These are phyloP conservation scores for Chironomus tepperi DNA, from an alignment of 1,140 invertebrate genomes.

Conservation along the genomic window DNA sequence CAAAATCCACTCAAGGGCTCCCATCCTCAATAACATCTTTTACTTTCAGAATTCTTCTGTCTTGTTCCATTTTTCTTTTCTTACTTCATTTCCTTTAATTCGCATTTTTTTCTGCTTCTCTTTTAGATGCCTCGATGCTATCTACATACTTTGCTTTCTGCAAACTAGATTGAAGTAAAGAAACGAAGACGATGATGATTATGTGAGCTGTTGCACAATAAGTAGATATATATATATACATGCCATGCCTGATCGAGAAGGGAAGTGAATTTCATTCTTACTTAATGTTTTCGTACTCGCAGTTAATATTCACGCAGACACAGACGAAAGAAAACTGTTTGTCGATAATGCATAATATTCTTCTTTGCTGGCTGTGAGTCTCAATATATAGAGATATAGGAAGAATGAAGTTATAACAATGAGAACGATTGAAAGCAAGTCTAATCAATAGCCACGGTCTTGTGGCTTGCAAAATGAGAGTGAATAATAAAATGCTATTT, in stretches of 20 bases:
- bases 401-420: background rate
- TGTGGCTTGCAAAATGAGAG: too few species aligned
- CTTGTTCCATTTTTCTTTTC: too few species aligned
- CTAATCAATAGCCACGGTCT: too few species aligned
- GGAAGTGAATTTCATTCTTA: background rate
- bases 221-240: background rate
- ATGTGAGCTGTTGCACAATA: slow-evolving; percentile 12
- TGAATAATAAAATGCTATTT: too few species aligned
- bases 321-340: too few species aligned
- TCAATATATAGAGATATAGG: background rate
- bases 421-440: too few species aligned
- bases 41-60: too few species aligned
- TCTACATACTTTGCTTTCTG: background rate
- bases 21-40: too few species aligned
- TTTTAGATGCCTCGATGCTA: background rate
- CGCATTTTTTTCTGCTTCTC: background rate
- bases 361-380: background rate
- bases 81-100: background rate
- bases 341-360: too few species aligned
- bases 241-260: background rate
- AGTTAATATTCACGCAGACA: too few species aligned
- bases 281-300: background rate
- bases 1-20: too few species aligned
- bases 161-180: background rate
- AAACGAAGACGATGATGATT: background rate